phyloP scores from a whole-genome alignment of 2,888 invertebrate genomes.

The Therioaphis trifolii region DNA sequence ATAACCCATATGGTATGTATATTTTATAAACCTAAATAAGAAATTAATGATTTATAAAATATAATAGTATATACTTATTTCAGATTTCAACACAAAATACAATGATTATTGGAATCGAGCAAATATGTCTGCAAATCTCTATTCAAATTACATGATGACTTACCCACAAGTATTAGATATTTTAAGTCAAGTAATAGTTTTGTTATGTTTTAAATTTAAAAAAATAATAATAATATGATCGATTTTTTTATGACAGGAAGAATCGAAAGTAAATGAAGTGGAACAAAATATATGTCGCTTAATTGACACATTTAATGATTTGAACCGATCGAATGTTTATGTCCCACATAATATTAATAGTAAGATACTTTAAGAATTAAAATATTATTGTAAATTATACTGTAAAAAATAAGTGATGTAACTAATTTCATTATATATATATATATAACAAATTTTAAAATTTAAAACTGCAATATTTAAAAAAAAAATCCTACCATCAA shows the following conservation, averaged over 20 bases:
- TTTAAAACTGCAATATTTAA: too few relatives aligned
- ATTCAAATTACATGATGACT: background rate
- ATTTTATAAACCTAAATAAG: background rate
- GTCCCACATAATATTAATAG: conserved; percentile 10
- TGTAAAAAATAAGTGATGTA: background rate
- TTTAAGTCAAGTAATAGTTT: conserved; percentile 31
- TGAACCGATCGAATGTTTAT: background rate
- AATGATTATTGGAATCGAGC: conserved; percentile 31
- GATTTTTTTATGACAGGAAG: conserved; percentile 26
- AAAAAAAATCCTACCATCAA: too few relatives aligned
- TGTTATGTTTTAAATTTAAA: background rate
- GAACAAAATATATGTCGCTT: conserved; percentile 48
- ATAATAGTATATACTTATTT: too few relatives aligned
- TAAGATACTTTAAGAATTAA: conserved; percentile 11
- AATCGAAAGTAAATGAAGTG: conserved; percentile 38
- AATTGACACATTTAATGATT: conserved; percentile 33
- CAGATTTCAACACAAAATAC: conserved; percentile 17
- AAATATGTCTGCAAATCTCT: background rate
- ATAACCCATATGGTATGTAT: conserved; percentile 42
- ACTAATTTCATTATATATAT: too few relatives aligned
- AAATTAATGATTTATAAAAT: background rate
- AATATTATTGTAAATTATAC: background rate
- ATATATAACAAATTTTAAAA: too few relatives aligned
- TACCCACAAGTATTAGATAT: conserved; percentile 17
- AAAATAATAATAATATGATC: conserved; percentile 1